Conservation (phyloP, 2,888 invertebrate species). For the Amblyjoppa proteus region DNA sequence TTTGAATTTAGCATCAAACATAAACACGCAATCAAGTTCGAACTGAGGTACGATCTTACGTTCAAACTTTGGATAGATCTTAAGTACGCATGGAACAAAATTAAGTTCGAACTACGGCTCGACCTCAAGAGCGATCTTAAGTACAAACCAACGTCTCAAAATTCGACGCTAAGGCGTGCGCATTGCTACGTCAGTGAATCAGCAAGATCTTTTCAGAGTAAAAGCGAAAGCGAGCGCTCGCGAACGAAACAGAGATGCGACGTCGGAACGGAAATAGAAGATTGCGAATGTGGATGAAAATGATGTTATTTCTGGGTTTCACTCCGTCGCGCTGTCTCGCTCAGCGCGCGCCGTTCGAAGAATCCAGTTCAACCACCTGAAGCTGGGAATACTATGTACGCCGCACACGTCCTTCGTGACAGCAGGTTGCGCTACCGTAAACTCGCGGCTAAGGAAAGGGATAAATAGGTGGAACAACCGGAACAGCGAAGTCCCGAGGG, state of each 20-base stretch:
- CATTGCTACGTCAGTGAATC: too few species aligned
- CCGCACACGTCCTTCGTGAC: constrained; percentile 46
- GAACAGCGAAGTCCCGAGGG: constrained; percentile 55
- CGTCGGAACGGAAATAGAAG: background rate
- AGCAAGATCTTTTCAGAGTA: too few species aligned
- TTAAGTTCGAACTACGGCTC: too few species aligned
- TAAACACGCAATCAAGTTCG: too few species aligned
- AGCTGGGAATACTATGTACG: constrained; percentile 31
- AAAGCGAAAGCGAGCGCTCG: background rate
- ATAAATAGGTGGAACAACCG: constrained; percentile 65
- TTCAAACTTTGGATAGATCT: too few species aligned
- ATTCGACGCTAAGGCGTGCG: too few species aligned
- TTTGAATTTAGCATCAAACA: too few species aligned
- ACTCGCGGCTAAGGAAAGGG: constrained; percentile 46
- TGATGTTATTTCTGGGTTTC: constrained; percentile 7
- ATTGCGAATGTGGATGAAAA: background rate
- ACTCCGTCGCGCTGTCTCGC: background rate
- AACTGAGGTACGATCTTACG: too few species aligned
- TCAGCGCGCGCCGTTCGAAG: constrained; percentile 25
- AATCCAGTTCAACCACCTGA: constrained; percentile 63
- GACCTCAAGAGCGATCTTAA: too few species aligned
- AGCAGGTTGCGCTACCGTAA: constrained; percentile 43
- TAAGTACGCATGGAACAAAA: too few species aligned
- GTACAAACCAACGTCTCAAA: too few species aligned
- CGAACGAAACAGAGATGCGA: background rate